These are phyloP conservation scores for Gasterosteus aculeatus DNA, from an alignment of 2,113 vertebrate species.

Conservation along the genomic window DNA sequence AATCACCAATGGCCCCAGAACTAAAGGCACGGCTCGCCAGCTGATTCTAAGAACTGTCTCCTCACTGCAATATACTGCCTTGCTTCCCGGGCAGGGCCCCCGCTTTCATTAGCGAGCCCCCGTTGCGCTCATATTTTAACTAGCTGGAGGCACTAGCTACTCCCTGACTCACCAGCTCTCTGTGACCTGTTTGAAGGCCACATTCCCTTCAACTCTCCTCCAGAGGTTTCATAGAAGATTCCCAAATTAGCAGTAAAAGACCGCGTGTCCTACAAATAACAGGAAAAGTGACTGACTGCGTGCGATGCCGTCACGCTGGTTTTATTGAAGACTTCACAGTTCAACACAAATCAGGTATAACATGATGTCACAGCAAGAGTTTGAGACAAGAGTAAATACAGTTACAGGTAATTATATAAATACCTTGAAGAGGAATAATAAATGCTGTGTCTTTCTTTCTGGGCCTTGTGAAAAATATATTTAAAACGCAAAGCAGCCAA, in stretches of 20 bases:
- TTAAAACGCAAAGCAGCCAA: neutral
- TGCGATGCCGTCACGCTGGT: constrained; percentile 12
- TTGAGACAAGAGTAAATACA: constrained; percentile 35
- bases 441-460: neutral
- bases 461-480: neutral
- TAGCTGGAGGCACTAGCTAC: constrained; percentile 73
- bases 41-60: constrained; percentile 83
- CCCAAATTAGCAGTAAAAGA: constrained; percentile 62
- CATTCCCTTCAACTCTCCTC: constrained; percentile 40
- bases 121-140: constrained; percentile 78
- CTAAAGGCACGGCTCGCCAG: constrained; percentile 74
- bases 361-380: constrained; percentile 13
- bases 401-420: neutral
- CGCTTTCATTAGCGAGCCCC: constrained; percentile 77
- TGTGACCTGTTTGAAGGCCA: constrained; percentile 63
- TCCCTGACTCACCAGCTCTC: constrained; percentile 62
- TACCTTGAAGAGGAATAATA: constrained; percentile 14
- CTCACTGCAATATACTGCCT: constrained; percentile 74
- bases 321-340: constrained; percentile 41
- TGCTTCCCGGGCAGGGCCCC: constrained; percentile 62
- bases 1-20: constrained; percentile 81
- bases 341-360: constrained; percentile 15
- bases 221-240: constrained; percentile 46
- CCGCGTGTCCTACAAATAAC: constrained; percentile 47
- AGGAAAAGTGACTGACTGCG: constrained; percentile 47